Conservation (phyloP, 2,797 vertebrate species). For the Notolepis coatsorum region DNA sequence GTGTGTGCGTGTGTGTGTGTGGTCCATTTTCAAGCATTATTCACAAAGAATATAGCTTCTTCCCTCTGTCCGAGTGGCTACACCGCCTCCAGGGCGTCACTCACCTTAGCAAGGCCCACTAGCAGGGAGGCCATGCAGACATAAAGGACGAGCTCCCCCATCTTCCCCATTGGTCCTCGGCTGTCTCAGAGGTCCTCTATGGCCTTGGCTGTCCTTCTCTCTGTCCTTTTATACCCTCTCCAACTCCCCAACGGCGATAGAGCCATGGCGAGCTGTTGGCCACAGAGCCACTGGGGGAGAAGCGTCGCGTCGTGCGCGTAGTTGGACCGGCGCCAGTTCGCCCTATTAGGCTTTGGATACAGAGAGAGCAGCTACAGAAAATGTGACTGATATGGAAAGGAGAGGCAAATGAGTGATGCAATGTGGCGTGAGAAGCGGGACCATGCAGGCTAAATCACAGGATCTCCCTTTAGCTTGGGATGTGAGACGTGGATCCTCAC, state of each 20-base stretch:
- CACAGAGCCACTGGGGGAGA: background rate
- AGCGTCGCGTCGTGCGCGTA: background rate
- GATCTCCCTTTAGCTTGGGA: no score
- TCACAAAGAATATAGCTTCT: no score
- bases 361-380: background rate
- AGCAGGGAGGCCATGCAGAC: slow-evolving; percentile 24
- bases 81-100: slow-evolving; percentile 6
- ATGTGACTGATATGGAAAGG: slow-evolving; percentile 6
- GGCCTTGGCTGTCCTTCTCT: slow-evolving; percentile 7
- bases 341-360: background rate
- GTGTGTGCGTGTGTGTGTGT: no score
- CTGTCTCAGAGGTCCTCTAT: slow-evolving; percentile 2
- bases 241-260: slow-evolving; percentile 40
- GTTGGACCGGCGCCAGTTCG: background rate
- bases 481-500: no score
- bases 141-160: slow-evolving; percentile 29
- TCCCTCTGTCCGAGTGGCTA: no score
- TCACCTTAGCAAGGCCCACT: slow-evolving; percentile 43
- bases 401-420: background rate
- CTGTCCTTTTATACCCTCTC: slow-evolving; percentile 50
- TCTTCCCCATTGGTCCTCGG: slow-evolving; percentile 44
- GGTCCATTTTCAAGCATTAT: no score
- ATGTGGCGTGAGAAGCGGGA: background rate
- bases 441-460: no score
- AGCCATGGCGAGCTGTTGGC: background rate